Evolutionary conservation across 2,797 vertebrate genomes (phyloP).

Genomic region (Hemitrygon akajei): DNA sequence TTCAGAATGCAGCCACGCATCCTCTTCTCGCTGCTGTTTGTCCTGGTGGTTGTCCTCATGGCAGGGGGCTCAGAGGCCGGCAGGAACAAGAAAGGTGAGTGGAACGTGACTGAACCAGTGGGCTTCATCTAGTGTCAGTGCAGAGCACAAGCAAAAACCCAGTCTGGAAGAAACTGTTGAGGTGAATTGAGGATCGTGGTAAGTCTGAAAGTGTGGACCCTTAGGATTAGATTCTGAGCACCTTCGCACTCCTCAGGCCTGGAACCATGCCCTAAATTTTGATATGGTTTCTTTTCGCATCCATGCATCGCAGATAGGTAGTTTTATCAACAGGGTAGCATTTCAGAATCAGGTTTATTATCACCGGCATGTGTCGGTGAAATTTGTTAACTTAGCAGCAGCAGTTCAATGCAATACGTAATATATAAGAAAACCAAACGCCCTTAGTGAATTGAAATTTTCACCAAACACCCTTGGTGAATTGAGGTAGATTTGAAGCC

Average conservation of each 20-base stretch:
- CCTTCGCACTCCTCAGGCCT: background rate
- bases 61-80: conserved; percentile 61
- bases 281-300: background rate
- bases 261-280: background rate
- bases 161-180: background rate
- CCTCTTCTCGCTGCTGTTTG: conserved; percentile 61
- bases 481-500: background rate
- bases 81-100: conserved; percentile 74
- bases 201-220: background rate
- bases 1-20: conserved; percentile 70
- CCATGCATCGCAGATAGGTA: background rate
- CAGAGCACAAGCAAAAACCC: too few relatives aligned
- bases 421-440: too few relatives aligned
- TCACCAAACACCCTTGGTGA: background rate
- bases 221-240: background rate
- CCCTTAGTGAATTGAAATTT: too few relatives aligned
- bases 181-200: background rate
- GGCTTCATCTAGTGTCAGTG: background rate
- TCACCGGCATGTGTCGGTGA: too few relatives aligned
- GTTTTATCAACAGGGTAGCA: too few relatives aligned
- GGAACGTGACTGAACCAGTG: fast-evolving
- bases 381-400: too few relatives aligned
- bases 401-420: too few relatives aligned
- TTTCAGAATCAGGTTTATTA: too few relatives aligned
- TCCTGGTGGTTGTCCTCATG: conserved; percentile 63